phyloP scores from a whole-genome alignment of 2,113 vertebrate species.

The Nibea coibor region DNA sequence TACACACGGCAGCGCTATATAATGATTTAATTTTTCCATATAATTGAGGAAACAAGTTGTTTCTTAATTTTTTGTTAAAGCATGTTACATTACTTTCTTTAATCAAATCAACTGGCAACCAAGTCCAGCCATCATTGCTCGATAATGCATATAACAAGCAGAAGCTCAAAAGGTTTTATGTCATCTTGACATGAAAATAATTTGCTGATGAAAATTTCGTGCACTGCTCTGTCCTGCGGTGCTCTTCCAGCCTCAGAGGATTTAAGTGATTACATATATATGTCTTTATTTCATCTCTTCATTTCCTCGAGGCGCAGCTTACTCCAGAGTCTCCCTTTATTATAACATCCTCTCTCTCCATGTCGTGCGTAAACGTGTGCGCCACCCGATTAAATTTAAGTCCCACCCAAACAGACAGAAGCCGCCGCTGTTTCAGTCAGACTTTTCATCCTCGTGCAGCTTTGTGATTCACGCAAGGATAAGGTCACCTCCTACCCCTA shows the following conservation, averaged over 20 bases:
- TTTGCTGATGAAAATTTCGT: neutral
- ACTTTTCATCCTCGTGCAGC: neutral
- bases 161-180: too few relatives aligned
- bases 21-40: too few relatives aligned
- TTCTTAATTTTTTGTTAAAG: too few relatives aligned
- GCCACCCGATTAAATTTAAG: neutral
- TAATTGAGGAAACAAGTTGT: too few relatives aligned
- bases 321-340: too few relatives aligned
- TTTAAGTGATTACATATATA: too few relatives aligned
- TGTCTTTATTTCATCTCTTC: too few relatives aligned
- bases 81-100: too few relatives aligned
- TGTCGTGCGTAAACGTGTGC: constrained; percentile 40
- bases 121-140: too few relatives aligned
- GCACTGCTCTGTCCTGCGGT: neutral
- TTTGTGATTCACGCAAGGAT: neutral
- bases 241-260: neutral
- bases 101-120: too few relatives aligned
- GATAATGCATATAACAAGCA: too few relatives aligned
- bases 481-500: neutral
- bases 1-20: too few relatives aligned
- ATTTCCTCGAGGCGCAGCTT: neutral
- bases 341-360: neutral
- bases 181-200: neutral
- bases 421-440: neutral
- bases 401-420: constrained; percentile 56